A percentile compares a stretch with the other conserved stretches of the same genome.
Evolutionary conservation across 2,113 vertebrate species (phyloP).

Genomic region (Cebus imitator): DNA sequence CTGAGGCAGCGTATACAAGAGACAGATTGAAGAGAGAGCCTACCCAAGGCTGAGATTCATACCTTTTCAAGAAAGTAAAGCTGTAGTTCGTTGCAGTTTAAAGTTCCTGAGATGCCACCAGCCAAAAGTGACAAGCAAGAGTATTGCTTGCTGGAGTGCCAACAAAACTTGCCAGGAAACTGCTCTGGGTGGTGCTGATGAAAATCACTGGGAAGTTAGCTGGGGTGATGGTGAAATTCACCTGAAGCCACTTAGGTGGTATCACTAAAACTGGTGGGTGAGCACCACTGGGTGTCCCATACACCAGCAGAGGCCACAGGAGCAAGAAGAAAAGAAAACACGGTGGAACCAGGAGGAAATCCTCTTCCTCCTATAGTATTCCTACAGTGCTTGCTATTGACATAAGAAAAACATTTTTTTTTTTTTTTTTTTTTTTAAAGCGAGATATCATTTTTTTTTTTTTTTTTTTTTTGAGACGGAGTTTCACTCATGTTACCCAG

Average conservation of each 20-base stretch:
- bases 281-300: not conserved
- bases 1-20: not conserved
- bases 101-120: not conserved
- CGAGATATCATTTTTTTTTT: too few species aligned
- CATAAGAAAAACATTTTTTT: not conserved
- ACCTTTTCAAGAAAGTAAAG: not conserved
- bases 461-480: too few species aligned
- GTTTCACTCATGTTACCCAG: too few species aligned
- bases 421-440: too few species aligned
- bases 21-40: not conserved
- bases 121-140: not conserved
- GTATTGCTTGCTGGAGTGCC: not conserved
- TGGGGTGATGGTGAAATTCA: not conserved
- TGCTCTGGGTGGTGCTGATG: not conserved
- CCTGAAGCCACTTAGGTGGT: not conserved
- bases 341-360: not conserved
- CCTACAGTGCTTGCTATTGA: not conserved
- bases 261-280: not conserved
- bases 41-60: not conserved
- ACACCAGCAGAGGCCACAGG: not conserved
- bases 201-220: not conserved
- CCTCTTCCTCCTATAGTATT: not conserved
- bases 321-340: not conserved
- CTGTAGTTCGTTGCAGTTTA: not conserved
- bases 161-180: not conserved